These are phyloP conservation scores for Perccottus glenii DNA, from an alignment of 2,113 vertebrate genomes.

Conservation along the genomic window DNA sequence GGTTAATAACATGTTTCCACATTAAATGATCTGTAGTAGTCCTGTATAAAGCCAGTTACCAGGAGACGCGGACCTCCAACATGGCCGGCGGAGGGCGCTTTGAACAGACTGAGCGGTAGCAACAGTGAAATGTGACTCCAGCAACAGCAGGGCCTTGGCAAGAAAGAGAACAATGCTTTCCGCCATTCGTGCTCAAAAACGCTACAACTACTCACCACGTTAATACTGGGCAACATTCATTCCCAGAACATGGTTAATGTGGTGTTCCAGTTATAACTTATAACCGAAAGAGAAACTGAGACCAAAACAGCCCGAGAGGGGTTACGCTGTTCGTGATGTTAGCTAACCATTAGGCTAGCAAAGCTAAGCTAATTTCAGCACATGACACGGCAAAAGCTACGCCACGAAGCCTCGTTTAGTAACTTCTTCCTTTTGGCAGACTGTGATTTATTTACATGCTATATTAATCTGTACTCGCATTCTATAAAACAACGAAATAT, in stretches of 20 bases:
- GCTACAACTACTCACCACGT: too few relatives aligned
- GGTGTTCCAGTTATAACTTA: background rate
- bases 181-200: constrained; percentile 33
- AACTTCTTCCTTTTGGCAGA: background rate
- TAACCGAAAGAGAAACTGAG: fast-evolving
- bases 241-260: fast-evolving
- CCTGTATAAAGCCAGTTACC: background rate
- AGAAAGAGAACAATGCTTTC: constrained; percentile 72
- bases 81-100: constrained; percentile 57
- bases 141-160: constrained; percentile 49
- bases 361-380: constrained; percentile 68
- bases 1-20: too few relatives aligned
- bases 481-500: background rate
- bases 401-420: constrained; percentile 1
- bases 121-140: constrained; percentile 62
- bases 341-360: constrained; percentile 36
- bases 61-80: constrained; percentile 16
- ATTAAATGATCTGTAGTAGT: constrained; percentile 32
- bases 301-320: too few relatives aligned
- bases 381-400: constrained; percentile 44
- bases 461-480: background rate
- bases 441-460: background rate
- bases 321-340: constrained; percentile 7
- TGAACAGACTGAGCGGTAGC: constrained; percentile 17
- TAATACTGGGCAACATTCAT: fast-evolving